A percentile compares a stretch with the other conserved stretches of the same genome.
Evolutionary conservation across 1,140 invertebrate species (phyloP).

Genomic region (Megalopta genalis): DNA sequence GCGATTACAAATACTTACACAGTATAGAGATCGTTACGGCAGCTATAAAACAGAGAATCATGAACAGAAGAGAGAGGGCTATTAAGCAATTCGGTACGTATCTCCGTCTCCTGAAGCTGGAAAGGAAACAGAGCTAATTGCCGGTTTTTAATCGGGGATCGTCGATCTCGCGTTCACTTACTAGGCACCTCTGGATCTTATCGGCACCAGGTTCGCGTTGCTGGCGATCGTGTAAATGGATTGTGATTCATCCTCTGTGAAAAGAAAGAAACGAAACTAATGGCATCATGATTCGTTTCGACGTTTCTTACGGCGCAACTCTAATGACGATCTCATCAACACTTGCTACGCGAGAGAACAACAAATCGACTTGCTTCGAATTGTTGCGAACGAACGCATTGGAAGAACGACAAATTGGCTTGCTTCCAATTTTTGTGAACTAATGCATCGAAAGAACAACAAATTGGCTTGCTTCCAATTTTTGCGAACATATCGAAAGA

Average conservation of each 20-base stretch:
- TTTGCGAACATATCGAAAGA: too few relatives aligned
- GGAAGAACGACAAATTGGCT: too few relatives aligned
- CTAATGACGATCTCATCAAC: too few relatives aligned
- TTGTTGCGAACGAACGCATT: too few relatives aligned
- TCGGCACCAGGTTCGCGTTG: slow-evolving; percentile 67
- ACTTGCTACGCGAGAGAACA: too few relatives aligned
- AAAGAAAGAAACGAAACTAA: background rate
- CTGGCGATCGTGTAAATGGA: slow-evolving; percentile 72
- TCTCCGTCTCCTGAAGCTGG: slow-evolving; percentile 64
- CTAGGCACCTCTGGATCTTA: slow-evolving; percentile 72
- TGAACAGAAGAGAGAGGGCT: slow-evolving; percentile 46
- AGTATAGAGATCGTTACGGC: slow-evolving; percentile 62
- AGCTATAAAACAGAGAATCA: slow-evolving; percentile 39
- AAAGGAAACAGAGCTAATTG: slow-evolving; percentile 37
- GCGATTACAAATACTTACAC: slow-evolving; percentile 62
- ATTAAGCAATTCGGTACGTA: slow-evolving; percentile 41
- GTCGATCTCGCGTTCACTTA: slow-evolving; percentile 59
- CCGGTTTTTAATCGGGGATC: background rate
- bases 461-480: too few relatives aligned
- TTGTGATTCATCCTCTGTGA: slow-evolving; percentile 34
- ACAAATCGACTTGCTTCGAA: too few relatives aligned
- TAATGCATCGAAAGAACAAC: too few relatives aligned
- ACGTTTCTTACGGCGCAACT: too few relatives aligned
- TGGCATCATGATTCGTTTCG: background rate
- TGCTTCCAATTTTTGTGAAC: too few relatives aligned